These are phyloP conservation scores for Monomorium pharaonis DNA, from an alignment of 1,140 invertebrate species.

Conservation along the genomic window DNA sequence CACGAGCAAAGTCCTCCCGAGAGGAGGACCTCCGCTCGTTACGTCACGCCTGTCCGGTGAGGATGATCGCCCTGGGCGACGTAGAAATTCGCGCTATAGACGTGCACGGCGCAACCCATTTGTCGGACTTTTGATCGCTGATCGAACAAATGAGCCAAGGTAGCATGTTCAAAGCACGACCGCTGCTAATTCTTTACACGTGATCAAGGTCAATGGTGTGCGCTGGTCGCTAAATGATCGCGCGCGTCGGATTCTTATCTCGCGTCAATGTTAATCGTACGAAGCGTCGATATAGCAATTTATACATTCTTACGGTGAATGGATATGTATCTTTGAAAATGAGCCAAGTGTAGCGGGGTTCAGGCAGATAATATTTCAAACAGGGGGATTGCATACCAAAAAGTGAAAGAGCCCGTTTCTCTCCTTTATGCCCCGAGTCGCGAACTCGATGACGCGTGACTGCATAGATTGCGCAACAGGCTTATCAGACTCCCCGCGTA, in stretches of 20 bases:
- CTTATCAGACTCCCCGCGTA: slow-evolving; percentile 14
- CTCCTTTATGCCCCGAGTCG: background rate
- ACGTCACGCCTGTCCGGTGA: slow-evolving; percentile 41
- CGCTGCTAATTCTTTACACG: background rate
- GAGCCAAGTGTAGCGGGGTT: background rate
- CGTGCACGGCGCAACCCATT: slow-evolving; percentile 13
- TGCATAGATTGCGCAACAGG: slow-evolving; percentile 43
- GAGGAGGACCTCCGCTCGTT: background rate
- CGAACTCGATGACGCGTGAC: slow-evolving; percentile 57
- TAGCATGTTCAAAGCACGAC: background rate
- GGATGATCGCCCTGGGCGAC: slow-evolving; percentile 24
- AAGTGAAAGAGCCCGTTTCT: slow-evolving; percentile 29
- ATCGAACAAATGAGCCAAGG: background rate
- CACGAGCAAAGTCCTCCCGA: slow-evolving; percentile 32
- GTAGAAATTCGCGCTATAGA: slow-evolving; percentile 46
- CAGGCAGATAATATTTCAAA: background rate
- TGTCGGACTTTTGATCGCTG: slow-evolving; percentile 3
- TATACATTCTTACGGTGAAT: background rate
- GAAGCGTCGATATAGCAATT: background rate
- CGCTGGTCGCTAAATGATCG: background rate
- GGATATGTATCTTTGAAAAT: background rate
- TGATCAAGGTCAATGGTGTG: background rate
- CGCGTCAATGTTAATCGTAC: background rate
- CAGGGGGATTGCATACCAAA: background rate
- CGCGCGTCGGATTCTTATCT: background rate